These are phyloP conservation scores for Drosophila parabipectinata DNA, from an alignment of 1,140 invertebrate species.

Conservation along the genomic window DNA sequence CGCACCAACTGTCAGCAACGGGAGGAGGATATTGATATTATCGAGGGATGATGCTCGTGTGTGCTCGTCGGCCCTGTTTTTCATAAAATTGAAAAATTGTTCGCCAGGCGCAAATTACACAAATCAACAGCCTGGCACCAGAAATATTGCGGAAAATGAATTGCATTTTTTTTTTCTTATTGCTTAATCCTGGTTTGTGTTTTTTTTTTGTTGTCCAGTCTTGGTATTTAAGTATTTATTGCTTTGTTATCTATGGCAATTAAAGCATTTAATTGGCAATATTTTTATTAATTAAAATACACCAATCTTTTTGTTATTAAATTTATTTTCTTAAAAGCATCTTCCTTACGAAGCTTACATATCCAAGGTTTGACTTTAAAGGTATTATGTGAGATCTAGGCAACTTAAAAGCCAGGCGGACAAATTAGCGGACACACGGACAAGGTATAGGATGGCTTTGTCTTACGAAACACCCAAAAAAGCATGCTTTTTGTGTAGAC, in stretches of 20 bases:
- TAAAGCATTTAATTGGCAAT: conserved; percentile 3
- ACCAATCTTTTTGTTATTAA: no score
- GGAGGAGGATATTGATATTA: conserved; percentile 36
- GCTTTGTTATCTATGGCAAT: conserved; percentile 57
- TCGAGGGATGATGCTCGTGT: conserved; percentile 5
- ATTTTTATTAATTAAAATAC: conserved; percentile 28
- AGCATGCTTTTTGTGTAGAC: no score
- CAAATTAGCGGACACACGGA: no score
- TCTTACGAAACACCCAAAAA: no score
- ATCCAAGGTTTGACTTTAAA: neutral
- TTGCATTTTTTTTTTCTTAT: conserved; percentile 49
- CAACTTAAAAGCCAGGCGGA: neutral
- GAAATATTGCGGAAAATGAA: conserved; percentile 55
- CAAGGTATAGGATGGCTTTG: no score
- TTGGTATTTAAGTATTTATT: conserved; percentile 41
- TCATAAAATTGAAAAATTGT: conserved; percentile 72
- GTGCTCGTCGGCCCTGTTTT: conserved; percentile 24
- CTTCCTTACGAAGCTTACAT: neutral
- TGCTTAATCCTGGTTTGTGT: conserved; percentile 29
- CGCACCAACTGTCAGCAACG: conserved; percentile 51
- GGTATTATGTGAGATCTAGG: neutral
- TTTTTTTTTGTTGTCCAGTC: no score
- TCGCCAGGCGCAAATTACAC: conserved; percentile 69
- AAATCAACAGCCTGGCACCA: conserved; percentile 61
- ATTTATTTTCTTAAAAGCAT: neutral